Conservation (phyloP, 2,113 vertebrate genomes). For the Phrynocephalus versicolor region DNA sequence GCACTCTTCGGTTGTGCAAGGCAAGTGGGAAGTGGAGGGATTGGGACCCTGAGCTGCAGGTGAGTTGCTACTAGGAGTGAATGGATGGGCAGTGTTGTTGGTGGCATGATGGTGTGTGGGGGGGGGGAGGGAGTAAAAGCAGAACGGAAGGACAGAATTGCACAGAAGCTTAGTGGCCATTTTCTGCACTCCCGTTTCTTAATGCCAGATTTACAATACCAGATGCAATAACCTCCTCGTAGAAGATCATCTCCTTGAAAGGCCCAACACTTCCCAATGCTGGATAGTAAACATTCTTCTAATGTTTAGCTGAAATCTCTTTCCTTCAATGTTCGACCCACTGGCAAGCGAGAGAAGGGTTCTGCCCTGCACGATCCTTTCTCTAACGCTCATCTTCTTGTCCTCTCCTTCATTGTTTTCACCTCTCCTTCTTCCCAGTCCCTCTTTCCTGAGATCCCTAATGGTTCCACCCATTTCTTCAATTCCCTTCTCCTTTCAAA, state of each 20-base stretch:
- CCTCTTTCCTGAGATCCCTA: not conserved
- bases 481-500: too few species aligned
- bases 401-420: not conserved
- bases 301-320: not conserved
- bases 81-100: not conserved
- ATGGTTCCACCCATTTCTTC: too few species aligned
- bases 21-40: not conserved
- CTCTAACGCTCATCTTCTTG: not conserved
- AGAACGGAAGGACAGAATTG: too few species aligned
- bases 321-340: not conserved
- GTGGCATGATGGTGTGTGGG: not conserved
- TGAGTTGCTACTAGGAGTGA: not conserved
- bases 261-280: not conserved
- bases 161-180: not conserved
- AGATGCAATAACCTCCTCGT: not conserved
- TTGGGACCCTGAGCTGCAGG: not conserved
- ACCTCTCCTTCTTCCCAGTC: not conserved
- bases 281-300: not conserved
- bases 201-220: not conserved
- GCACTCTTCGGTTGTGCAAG: not conserved
- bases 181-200: not conserved
- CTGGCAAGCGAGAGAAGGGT: not conserved
- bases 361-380: not conserved
- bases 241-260: not conserved
- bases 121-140: too few species aligned